These are phyloP conservation scores for Lysandra coridon DNA, from an alignment of 2,888 invertebrate species.

Conservation along the genomic window DNA sequence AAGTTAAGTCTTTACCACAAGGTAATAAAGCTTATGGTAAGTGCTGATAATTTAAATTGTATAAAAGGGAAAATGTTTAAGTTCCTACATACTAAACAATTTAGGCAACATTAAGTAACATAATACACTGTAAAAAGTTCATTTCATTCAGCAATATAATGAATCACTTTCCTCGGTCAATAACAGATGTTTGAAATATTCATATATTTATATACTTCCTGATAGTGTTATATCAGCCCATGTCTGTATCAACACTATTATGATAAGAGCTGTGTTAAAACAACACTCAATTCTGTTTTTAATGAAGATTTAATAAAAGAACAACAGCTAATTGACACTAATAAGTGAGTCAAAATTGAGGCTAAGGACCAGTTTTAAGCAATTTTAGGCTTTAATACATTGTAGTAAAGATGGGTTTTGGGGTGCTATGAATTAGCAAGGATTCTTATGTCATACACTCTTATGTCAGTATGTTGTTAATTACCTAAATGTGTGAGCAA, in stretches of 20 bases:
- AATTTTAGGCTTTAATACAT: slow-evolving; percentile 49
- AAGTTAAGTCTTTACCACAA: too few relatives aligned
- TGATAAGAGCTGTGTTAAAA: slow-evolving; percentile 45
- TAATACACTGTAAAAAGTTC: too few relatives aligned
- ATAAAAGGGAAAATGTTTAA: too few relatives aligned
- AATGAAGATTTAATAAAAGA: neutral
- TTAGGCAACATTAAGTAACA: too few relatives aligned
- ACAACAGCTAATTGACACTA: slow-evolving; percentile 61
- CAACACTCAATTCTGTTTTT: neutral
- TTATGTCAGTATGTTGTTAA: slow-evolving; percentile 11
- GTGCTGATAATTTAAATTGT: too few relatives aligned
- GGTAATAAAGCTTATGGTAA: too few relatives aligned
- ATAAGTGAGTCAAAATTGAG: slow-evolving; percentile 48
- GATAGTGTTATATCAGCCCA: slow-evolving; percentile 38
- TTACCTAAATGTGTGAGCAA: slow-evolving; percentile 19
- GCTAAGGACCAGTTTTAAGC: neutral
- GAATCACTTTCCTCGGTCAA: neutral
- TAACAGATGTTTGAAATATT: neutral
- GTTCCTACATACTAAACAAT: too few relatives aligned
- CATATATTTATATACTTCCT: slow-evolving; percentile 36
- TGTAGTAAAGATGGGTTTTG: slow-evolving; percentile 6
- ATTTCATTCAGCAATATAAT: neutral
- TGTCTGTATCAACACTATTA: slow-evolving; percentile 47
- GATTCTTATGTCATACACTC: slow-evolving; percentile 36
- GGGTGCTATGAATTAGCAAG: neutral